Base-by-base conservation (phyloP, 1,140 invertebrate genomes). In the Agrypnia vestita region DNA sequence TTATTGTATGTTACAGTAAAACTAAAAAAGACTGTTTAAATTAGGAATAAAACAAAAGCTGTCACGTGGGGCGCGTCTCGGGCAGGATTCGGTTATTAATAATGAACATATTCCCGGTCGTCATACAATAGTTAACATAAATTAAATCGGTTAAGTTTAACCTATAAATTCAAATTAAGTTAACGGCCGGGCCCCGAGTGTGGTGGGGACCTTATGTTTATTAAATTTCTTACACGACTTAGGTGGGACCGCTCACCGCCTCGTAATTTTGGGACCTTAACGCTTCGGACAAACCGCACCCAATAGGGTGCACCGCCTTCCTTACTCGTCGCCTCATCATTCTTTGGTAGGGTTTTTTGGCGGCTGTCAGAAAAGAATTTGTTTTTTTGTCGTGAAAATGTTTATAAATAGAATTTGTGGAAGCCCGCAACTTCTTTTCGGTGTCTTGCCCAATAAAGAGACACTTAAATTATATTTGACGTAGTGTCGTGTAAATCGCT, bases 121-220 rank as follows among this genome's bases (percentile, higher is more conserved):
- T 71, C 46, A 12, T 49, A 71, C 9, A 71, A 71, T 53, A 71
- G 67, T 71, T 71, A 35, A 71, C 67, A 71, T 71, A 53, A 71
- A 71, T 53, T 71, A 51, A 25, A 51, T 21, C 46, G 44, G 62
- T 47, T 1, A 25, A 49, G 47, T 47, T 71, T 71, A 71, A 51
- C 46, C 67, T 51, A 71, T 71, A 71, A 71, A 71, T 71, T 71
- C 67, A 71, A 71, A 71, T 71, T 51, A 71, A 51, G 67, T 71
- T 71, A 71, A 71, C 25, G 35, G 49, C 49, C 67, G 59, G 12
- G 46, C 43, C 49, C 67, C 67, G 44, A 71, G 15, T 71, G 67
- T 19, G 67, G 46, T 8, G 4, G 19, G 17, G 25, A 56, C 21
- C 62, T 71, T 47, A 51, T 51, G 47, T 71, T 71, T 71, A 51